A percentile compares a stretch with the other conserved stretches of the same genome.
phyloP scores from a whole-genome alignment of 2,113 vertebrate species.

The Platichthys flesus region DNA sequence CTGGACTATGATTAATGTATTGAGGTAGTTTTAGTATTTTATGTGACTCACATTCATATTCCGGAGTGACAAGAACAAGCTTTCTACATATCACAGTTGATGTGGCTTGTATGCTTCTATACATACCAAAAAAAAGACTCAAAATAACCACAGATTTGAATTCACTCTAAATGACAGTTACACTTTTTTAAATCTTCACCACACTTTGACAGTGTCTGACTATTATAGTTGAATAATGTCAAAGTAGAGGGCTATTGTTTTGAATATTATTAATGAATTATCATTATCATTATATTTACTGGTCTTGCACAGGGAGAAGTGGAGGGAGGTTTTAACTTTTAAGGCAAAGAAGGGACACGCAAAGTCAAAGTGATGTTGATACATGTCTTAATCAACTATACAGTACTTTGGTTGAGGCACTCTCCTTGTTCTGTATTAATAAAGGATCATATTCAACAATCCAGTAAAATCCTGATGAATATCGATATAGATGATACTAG shows the following conservation, averaged over 20 bases:
- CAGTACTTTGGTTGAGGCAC: constrained; percentile 21
- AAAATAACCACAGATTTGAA: background rate
- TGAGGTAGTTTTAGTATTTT: constrained; percentile 36
- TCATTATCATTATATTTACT: constrained; percentile 34
- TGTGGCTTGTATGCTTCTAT: constrained; percentile 63
- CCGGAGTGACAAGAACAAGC: constrained; percentile 71
- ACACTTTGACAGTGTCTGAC: background rate
- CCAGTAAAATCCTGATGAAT: constrained; percentile 16
- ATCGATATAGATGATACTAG: constrained; percentile 2
- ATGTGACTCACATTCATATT: constrained; percentile 49
- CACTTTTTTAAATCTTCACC: constrained; percentile 39
- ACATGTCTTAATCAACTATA: constrained; percentile 37
- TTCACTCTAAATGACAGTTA: constrained; percentile 53
- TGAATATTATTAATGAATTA: constrained; percentile 20
- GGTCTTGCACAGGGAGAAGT: constrained; percentile 42
- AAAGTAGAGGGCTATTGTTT: constrained; percentile 8
- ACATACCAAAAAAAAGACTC: constrained; percentile 65
- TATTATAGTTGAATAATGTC: constrained; percentile 28
- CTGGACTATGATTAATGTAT: constrained; percentile 27
- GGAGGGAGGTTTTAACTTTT: constrained; percentile 10
- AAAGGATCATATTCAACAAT: constrained; percentile 13
- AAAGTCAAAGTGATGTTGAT: constrained; percentile 37
- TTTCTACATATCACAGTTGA: constrained; percentile 50
- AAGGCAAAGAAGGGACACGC: constrained; percentile 15
- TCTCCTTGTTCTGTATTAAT: constrained; percentile 15